Evolutionary conservation across 2,113 vertebrate genomes (phyloP), one percentile per base, ranked within the genome.

Genomic region (Esox niger): DNA sequence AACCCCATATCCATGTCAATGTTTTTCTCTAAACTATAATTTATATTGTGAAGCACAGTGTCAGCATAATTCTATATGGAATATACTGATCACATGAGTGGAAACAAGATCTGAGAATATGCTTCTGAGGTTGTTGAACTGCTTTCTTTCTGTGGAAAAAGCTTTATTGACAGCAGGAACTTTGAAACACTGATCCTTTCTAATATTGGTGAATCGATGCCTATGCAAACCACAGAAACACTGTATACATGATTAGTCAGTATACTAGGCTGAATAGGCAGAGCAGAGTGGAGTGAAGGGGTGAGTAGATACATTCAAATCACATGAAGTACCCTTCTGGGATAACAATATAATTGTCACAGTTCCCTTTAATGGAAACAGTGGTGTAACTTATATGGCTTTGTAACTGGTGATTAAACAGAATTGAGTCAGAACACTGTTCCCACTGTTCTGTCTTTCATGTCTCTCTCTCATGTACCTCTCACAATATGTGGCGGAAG

Each of bases 71-170:
- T 59, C 20, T 27, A 59, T 6, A n/a, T 27, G 7, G 29, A 2
- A 59, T 30, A 35, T 33, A 21, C 23, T 43, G 69, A 73, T 67
- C 69, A 68, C 32, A 77, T 43, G 15, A 54, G 55, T 70, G 77
- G 82, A 80, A 83, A 87, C 17, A 60, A 66, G 76, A 83, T 79
- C 75, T 76, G 66, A 70, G 54, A 9, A 52, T 26, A 74, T 68
- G 68, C 62, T 69, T 30, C 10, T 32, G n/a, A 31, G 68, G 67
- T 63, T 63, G 49, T 61, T 61, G 43, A 3, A 2, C 33, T 66
- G 55, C 25, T 70, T 76, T 70, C 25, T 46, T 56, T 62, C 58
- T 75, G 49, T 38, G 78, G 82, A 69, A 87, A 79, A 76, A 58
- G 43, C 20, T 62, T 47, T 76, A 79, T 80, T 77, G 77, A 79